phyloP scores from a whole-genome alignment of 1,140 invertebrate species.

The Bombus vancouverensis region DNA sequence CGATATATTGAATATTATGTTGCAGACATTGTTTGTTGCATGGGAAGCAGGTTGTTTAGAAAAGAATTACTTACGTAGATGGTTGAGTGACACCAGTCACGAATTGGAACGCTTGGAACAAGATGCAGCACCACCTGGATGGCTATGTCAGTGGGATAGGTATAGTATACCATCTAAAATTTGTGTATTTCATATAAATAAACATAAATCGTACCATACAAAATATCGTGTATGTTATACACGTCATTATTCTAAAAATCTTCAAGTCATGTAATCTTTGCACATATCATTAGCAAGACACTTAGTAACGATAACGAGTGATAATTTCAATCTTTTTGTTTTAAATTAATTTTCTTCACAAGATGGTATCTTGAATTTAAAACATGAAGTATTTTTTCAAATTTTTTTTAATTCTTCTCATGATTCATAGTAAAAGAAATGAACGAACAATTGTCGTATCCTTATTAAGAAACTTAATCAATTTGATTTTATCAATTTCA shows the following conservation, averaged over 20 bases:
- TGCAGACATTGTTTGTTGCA: conserved; percentile 85
- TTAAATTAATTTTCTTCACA: neutral
- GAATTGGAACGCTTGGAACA: conserved; percentile 85
- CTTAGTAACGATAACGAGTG: neutral
- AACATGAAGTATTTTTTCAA: neutral
- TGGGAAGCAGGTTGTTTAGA: conserved; percentile 85
- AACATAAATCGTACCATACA: conserved; percentile 51
- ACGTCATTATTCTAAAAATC: conserved; percentile 42
- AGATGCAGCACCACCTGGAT: conserved; percentile 86
- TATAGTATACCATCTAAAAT: conserved; percentile 81
- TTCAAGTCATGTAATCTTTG: conserved; percentile 33
- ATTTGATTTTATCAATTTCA: conserved; percentile 50
- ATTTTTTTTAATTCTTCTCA: neutral
- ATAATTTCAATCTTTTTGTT: neutral
- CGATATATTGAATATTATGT: conserved; percentile 48
- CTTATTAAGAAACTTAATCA: conserved; percentile 28
- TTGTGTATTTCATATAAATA: conserved; percentile 57
- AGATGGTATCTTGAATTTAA: neutral
- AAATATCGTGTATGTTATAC: conserved; percentile 46
- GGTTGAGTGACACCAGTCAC: conserved; percentile 84
- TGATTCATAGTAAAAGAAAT: neutral
- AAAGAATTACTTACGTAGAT: conserved; percentile 84
- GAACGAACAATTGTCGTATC: neutral
- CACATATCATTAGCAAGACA: conserved; percentile 15
- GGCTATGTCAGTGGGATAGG: conserved; percentile 90